These are phyloP conservation scores for Drosophila truncata DNA, from an alignment of 1,140 invertebrate species.

Conservation along the genomic window DNA sequence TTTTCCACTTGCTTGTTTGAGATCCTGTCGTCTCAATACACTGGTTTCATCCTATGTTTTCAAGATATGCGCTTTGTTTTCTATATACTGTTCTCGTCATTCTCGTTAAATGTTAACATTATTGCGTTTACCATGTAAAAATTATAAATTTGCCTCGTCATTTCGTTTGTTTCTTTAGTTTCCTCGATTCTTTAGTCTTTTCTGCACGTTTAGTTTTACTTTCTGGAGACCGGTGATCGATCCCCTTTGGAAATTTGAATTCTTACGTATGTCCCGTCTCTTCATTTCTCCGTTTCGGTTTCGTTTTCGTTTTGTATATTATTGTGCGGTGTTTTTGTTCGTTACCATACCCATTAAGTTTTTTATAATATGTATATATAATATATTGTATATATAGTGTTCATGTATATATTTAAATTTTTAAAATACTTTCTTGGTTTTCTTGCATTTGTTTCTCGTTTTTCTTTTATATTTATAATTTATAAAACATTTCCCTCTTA, in stretches of 20 bases:
- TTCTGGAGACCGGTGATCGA: constrained; percentile 41
- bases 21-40: constrained; percentile 22
- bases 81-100: constrained; percentile 42
- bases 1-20: constrained; percentile 29
- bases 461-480: constrained; percentile 40
- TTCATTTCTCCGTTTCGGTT: constrained; percentile 21
- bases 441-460: constrained; percentile 7
- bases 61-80: constrained; percentile 81
- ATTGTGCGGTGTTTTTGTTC: constrained; percentile 83
- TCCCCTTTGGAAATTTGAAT: constrained; percentile 31
- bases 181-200: constrained; percentile 65
- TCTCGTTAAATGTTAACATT: constrained; percentile 78
- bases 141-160: constrained; percentile 74
- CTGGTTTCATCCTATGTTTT: constrained; percentile 49
- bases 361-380: constrained; percentile 77
- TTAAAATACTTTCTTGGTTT: constrained; percentile 82
- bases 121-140: constrained; percentile 77
- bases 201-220: constrained; percentile 61
- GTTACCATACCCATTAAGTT: constrained; percentile 79
- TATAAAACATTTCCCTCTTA: constrained; percentile 79
- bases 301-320: constrained; percentile 77
- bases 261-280: constrained; percentile 63
- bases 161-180: constrained; percentile 28
- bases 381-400: constrained; percentile 72
- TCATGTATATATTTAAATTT: constrained; percentile 83